phyloP scores from a whole-genome alignment of 2,113 vertebrate species.

The Pteruthius melanotis region DNA sequence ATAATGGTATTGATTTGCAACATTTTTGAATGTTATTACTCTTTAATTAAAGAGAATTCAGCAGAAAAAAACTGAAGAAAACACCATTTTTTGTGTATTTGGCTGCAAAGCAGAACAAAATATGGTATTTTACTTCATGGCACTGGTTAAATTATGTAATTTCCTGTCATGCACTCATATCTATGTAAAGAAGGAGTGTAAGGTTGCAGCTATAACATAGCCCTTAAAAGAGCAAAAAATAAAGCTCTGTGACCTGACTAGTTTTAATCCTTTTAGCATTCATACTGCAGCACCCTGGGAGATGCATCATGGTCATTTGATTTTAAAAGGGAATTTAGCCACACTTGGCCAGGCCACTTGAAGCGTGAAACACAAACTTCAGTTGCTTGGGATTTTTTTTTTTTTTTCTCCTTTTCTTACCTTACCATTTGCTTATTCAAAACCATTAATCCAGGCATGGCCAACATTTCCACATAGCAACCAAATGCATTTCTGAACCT shows the following conservation, averaged over 20 bases:
- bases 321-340: slow-evolving; percentile 53
- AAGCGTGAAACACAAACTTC: slow-evolving; percentile 45
- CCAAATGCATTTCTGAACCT: not conserved
- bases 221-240: slow-evolving; percentile 17
- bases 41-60: not conserved
- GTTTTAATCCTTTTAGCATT: slow-evolving; percentile 67
- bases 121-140: not conserved
- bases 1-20: not conserved
- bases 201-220: not conserved
- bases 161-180: slow-evolving; percentile 23
- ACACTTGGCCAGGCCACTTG: not conserved
- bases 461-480: not conserved
- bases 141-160: not conserved
- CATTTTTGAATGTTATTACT: not conserved
- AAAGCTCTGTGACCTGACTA: not conserved
- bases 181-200: not conserved
- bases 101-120: not conserved
- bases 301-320: slow-evolving; percentile 18
- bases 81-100: not conserved
- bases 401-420: not conserved
- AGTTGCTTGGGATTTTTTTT: not conserved
- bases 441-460: not conserved
- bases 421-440: slow-evolving; percentile 45
- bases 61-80: not conserved
- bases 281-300: slow-evolving; percentile 49